Percentiles rank a stretch among this genome's conserved stretches.
Evolutionary conservation across 35 echinoderm and acorn worm species (phyloP).

Genomic region (Apostichopus japonicus): DNA sequence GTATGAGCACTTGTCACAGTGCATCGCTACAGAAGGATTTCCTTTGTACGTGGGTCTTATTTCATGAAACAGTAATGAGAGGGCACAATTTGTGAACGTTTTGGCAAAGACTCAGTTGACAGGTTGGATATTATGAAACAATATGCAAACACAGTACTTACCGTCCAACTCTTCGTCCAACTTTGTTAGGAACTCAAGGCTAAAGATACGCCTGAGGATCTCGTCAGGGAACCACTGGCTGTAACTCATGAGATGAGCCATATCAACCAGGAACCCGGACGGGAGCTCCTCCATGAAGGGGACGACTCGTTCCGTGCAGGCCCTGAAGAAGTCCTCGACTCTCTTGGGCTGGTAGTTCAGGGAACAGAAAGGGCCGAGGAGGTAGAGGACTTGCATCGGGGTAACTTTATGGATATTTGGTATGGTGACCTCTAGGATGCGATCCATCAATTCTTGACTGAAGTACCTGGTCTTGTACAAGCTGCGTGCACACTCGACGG

Average conservation of each 20-base stretch:
- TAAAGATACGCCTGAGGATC: constrained; percentile 81
- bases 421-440: constrained; percentile 66
- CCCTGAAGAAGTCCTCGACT: constrained; percentile 58
- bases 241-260: constrained; percentile 71
- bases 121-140: no score
- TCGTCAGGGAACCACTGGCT: constrained; percentile 70
- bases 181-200: constrained; percentile 84
- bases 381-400: constrained; percentile 61
- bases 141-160: constrained; percentile 29
- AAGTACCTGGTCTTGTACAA: constrained; percentile 70
- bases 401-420: constrained; percentile 75
- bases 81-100: no score
- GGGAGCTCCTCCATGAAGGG: constrained; percentile 73
- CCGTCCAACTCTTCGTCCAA: constrained; percentile 91
- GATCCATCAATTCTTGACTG: constrained; percentile 69
- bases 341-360: constrained; percentile 81
- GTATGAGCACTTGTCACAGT: no score
- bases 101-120: no score
- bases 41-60: no score
- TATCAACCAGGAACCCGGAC: constrained; percentile 70
- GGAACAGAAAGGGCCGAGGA: constrained; percentile 71
- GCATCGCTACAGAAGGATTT: no score
- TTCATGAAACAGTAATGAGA: no score
- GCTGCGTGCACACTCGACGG: constrained; percentile 72
- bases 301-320: constrained; percentile 66